Base-by-base conservation (phyloP, 2,888 invertebrate genomes). In the Bellardia bayeri region DNA sequence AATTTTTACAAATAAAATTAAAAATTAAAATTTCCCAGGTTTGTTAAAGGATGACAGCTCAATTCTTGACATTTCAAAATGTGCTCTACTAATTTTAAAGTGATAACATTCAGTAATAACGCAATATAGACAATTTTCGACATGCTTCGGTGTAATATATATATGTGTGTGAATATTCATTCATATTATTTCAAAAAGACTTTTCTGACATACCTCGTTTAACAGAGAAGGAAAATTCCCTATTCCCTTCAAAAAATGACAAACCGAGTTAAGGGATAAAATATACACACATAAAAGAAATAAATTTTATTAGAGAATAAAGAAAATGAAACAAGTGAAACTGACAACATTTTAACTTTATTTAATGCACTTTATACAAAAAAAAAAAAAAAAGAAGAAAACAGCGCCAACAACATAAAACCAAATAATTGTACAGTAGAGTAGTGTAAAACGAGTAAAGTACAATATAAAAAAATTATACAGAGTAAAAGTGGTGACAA, bases 321-420 rank as follows among this genome's bases (percentile, higher is more conserved):
- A 78, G 3, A 56, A 74, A 74, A 74, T 54, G 30, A 82, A 63
- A 80, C 80, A 82, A 87, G 61, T 87, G 72, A 78, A 74, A 81
- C 61, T 84, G 61, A 66, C 69, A 71, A 80, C 74, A 66, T 71
- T 71, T 49, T 9, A 79, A 79, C 66, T 84, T 54, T 8, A 79
- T 42, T 56, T 58, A 68, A 69, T 56, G 30, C 54, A 54, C 13
- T 68, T 51, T 45, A 74, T 66, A 49, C 30, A 45, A 61, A 37
- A 16, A 40, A 64, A n/a, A 13, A 40, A 56, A 7, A 23, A n/a
- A 42, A 78, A 7, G 30, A 56, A 23, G 13, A 40, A 56, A 16
- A 13, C 51, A 56, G 4, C 40, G n/a, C 49, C 42, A 68, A 42
- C 54, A 40, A 6, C 30, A 11, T 54, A 40, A 11, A 64, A 64